phyloP scores from a whole-genome alignment of 2,888 invertebrate species.

The Pristionchus maxplancki region DNA sequence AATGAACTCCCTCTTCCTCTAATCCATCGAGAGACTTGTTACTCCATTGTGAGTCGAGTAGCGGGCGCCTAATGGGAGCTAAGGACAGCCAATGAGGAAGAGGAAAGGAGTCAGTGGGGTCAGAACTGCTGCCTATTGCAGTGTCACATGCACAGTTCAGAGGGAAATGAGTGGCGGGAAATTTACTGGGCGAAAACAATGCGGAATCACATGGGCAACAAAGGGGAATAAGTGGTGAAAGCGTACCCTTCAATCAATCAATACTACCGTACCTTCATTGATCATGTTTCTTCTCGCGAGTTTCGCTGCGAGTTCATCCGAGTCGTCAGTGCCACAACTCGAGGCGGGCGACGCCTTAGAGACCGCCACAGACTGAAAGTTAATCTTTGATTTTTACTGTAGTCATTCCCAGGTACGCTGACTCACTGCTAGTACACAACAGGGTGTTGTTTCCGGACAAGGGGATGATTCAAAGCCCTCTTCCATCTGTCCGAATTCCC shows the following conservation, averaged over 20 bases:
- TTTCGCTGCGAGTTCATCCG: constrained; percentile 49
- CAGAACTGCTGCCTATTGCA: not conserved
- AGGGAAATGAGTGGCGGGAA: not conserved
- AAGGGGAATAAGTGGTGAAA: not conserved
- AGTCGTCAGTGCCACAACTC: constrained; percentile 42
- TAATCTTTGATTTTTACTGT: not conserved
- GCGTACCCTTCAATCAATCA: no score
- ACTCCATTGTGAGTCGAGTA: constrained; percentile 27
- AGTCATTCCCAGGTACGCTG: not conserved
- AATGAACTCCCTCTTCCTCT: not conserved
- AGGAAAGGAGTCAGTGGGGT: not conserved
- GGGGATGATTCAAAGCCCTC: constrained; percentile 6
- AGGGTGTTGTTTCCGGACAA: not conserved
- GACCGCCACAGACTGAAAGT: not conserved
- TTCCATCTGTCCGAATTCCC: constrained; percentile 3
- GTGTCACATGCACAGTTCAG: not conserved
- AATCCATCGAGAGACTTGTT: constrained; percentile 32
- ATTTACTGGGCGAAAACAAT: not conserved
- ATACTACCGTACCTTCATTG: constrained; percentile 44
- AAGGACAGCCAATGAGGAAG: not conserved
- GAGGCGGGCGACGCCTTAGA: not conserved
- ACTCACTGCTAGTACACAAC: not conserved
- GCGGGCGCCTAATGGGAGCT: not conserved
- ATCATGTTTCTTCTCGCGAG: constrained; percentile 50
- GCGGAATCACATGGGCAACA: no score